These are phyloP conservation scores for Plutella xylostella DNA, from an alignment of 2,888 invertebrate species.

Conservation along the genomic window DNA sequence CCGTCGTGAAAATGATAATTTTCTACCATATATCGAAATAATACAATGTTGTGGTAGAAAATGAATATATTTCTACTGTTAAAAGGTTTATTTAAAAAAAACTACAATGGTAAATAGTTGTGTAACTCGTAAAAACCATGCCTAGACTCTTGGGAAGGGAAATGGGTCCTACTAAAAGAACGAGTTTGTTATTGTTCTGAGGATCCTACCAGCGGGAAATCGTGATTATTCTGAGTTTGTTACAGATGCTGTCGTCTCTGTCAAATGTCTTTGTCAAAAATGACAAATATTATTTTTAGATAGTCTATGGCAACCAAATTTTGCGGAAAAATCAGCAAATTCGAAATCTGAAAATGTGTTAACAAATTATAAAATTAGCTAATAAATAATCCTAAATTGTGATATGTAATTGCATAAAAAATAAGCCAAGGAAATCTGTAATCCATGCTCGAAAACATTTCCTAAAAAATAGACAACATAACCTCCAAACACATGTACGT, in stretches of 20 bases:
- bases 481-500: conserved; percentile 67
- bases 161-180: no score
- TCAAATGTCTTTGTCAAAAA: background rate
- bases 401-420: background rate
- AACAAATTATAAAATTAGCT: conserved; percentile 27
- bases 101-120: no score
- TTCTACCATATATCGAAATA: background rate
- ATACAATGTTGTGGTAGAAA: no score
- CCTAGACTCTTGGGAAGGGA: no score
- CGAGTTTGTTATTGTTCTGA: no score
- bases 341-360: conserved; percentile 53
- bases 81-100: no score
- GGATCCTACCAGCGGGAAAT: no score
- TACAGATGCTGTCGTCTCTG: background rate
- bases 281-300: background rate
- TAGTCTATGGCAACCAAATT: background rate
- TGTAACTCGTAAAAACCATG: no score
- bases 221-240: no score
- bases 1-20: conserved; percentile 8
- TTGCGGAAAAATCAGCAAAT: conserved; percentile 18
- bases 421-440: conserved; percentile 12
- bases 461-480: conserved; percentile 28
- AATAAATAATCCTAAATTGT: conserved; percentile 20
- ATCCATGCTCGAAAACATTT: conserved; percentile 46
- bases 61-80: no score